A percentile compares a stretch with the other conserved stretches of the same genome.
phyloP scores from a whole-genome alignment of 2,113 vertebrate genomes.

The Xiphophorus maculatus region DNA sequence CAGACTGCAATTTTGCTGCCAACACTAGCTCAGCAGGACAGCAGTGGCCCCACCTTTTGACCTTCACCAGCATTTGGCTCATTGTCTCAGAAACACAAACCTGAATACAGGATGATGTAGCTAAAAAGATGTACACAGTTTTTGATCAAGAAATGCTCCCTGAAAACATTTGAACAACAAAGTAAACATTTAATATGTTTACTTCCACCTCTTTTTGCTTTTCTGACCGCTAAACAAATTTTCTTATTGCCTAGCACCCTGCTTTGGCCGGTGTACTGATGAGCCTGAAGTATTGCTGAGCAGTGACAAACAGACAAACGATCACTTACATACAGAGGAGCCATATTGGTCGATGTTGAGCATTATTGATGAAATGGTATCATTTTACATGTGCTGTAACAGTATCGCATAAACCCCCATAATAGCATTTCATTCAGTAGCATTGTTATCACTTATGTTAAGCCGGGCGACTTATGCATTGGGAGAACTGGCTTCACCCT shows the following conservation, averaged over 20 bases:
- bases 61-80: conserved; percentile 62
- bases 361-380: conserved; percentile 44
- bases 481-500: neutral
- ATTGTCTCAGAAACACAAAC: conserved; percentile 28
- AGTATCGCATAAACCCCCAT: conserved; percentile 20
- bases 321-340: conserved; percentile 43
- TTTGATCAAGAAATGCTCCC: neutral
- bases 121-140: neutral
- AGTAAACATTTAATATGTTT: neutral
- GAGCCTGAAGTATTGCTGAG: conserved; percentile 35
- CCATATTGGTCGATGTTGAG: conserved; percentile 40
- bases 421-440: neutral
- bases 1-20: conserved; percentile 45
- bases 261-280: conserved; percentile 11
- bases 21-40: conserved; percentile 50
- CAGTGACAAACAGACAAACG: conserved; percentile 31
- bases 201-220: neutral
- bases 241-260: neutral
- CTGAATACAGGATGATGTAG: neutral
- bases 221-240: neutral
- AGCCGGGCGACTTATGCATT: no score
- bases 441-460: neutral
- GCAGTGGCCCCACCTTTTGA: conserved; percentile 42
- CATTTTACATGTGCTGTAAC: conserved; percentile 34
- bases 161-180: neutral